A percentile compares a stretch with the other conserved stretches of the same genome.
phyloP scores from a whole-genome alignment of 2,797 vertebrate species.

The Acipenser transmontanus region DNA sequence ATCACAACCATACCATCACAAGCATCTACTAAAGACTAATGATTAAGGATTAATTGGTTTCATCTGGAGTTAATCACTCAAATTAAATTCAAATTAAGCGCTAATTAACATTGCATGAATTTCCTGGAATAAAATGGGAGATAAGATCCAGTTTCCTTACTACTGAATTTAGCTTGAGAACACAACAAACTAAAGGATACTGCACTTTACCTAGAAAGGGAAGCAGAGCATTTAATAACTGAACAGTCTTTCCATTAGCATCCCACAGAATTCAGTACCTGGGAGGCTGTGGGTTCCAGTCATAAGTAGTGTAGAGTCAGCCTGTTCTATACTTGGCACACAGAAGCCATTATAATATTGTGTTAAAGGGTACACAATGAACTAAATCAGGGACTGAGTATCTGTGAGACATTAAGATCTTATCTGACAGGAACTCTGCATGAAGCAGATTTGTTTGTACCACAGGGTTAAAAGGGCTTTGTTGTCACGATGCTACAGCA shows the following conservation, averaged over 20 bases:
- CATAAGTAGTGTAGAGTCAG: no score
- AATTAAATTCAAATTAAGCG: conserved; percentile 1
- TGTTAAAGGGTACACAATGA: neutral
- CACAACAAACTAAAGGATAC: no score
- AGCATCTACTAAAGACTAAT: neutral
- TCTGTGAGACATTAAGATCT: neutral
- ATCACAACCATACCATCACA: neutral
- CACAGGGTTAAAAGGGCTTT: neutral
- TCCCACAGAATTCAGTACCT: no score
- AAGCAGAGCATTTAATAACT: no score
- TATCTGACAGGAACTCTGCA: neutral
- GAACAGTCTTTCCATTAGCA: no score
- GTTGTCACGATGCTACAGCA: neutral
- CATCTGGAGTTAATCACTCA: conserved; percentile 6
- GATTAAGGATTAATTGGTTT: conserved; percentile 3
- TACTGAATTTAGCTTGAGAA: no score
- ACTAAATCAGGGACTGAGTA: neutral
- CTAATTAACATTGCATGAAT: neutral
- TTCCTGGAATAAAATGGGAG: neutral
- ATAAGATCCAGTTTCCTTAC: no score
- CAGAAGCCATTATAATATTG: neutral
- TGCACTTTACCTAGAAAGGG: no score
- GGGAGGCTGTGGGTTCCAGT: no score
- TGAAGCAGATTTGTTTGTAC: neutral
- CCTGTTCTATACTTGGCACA: no score